Evolutionary conservation across 2,797 vertebrate species (phyloP).

Genomic region (Iguana delicatissima): DNA sequence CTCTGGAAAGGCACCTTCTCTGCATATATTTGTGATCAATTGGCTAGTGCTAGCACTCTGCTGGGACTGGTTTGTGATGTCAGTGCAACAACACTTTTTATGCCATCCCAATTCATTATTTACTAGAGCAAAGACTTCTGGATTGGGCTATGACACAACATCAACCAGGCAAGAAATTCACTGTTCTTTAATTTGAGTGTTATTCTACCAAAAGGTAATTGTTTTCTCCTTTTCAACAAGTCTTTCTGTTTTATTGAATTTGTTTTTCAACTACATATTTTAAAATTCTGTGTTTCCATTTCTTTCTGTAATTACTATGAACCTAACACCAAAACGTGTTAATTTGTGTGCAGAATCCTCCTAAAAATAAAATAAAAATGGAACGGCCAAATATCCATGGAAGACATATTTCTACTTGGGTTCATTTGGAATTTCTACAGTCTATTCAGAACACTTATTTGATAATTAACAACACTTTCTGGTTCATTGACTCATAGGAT

Average conservation of each 20-base stretch:
- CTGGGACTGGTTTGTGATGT: neutral
- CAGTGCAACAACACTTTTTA: neutral
- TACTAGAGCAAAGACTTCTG: neutral
- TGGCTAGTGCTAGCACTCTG: neutral
- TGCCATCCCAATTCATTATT: neutral
- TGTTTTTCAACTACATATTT: conserved; percentile 60
- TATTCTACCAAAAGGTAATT: neutral
- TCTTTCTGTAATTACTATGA: conserved; percentile 63
- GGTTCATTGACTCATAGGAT: conserved; percentile 66
- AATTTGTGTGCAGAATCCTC: conserved; percentile 64
- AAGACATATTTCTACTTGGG: conserved; percentile 71
- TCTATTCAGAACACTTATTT: conserved; percentile 78
- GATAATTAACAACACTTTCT: conserved; percentile 78
- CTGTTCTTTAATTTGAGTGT: neutral
- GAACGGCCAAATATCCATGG: conserved; percentile 63
- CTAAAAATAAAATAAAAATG: conserved; percentile 61
- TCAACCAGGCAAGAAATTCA: neutral
- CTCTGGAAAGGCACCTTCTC: neutral
- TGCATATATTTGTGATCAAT: neutral
- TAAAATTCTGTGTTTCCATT: conserved; percentile 54
- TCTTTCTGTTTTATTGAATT: conserved; percentile 33
- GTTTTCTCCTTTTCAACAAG: neutral
- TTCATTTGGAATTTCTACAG: conserved; percentile 76
- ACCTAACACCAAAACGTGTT: conserved; percentile 65
- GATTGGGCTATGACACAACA: neutral